Evolutionary conservation across 2,113 vertebrate species (phyloP), one percentile per base, ranked within the genome.

Genomic region (Oncorhynchus kisutch): DNA sequence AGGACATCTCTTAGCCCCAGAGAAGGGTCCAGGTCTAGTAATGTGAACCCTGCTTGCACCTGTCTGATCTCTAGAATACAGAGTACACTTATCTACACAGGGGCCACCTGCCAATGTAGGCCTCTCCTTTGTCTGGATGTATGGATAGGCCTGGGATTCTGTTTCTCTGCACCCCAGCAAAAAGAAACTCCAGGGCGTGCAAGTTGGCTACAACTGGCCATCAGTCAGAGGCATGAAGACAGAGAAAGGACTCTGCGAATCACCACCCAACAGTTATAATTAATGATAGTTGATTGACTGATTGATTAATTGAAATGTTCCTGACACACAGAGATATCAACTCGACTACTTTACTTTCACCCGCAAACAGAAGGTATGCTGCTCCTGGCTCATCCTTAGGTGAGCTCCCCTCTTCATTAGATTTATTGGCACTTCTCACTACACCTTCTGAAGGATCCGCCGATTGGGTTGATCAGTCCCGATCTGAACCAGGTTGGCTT

Each of bases 61-160:
- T 86, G 82, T 62, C 34, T 71, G 51, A 34, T 60, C 62, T 68
- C 78, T 85, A 81, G 83, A 93, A 94, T 72, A 74, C 77, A 86
- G 82, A 94, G 92, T 90, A 91, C 93, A 93, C 93, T 94, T 94
- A 90, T 93, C 93, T 92, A 86, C 90, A 86, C 71, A 49, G 77
- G 85, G 92, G 91, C 95, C 96, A 96, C 94, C 96, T 97, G 95
- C 94, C 94, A 94, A 92, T 82, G 70, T 75, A 82, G 91, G 90
- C 91, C 89, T 91, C 86, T 78, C 91, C 85, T 89, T 84, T 91
- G 91, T 93, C 87, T 82, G 81, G 79, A 24, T 74, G 72, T 64
- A 66, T 89, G 85, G 85, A 85, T 90, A 82, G 89, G 84, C 76
- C 90, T 86, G 86, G 72, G 82, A 86, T 88, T 80, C 88, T 80